Conservation (phyloP, 2,797 vertebrate genomes). For the Oreochromis grahami region DNA sequence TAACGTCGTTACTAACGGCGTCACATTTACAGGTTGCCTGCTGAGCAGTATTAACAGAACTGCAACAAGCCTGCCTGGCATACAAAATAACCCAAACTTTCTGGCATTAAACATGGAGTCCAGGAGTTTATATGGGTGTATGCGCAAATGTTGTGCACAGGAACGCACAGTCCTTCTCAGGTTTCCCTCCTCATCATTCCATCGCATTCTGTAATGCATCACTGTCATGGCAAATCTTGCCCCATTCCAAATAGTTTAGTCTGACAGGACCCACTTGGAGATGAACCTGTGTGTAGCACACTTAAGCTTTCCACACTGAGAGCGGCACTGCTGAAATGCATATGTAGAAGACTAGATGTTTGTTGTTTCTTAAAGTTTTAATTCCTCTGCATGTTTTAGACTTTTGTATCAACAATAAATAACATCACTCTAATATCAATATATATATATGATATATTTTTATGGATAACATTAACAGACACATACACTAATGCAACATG, state of each 20-base stretch:
- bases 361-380: neutral
- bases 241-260: conserved; percentile 40
- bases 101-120: neutral
- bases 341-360: neutral
- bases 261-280: conserved; percentile 47
- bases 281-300: neutral
- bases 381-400: neutral
- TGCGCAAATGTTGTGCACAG: neutral
- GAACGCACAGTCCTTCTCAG: conserved; percentile 23
- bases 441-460: neutral
- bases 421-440: neutral
- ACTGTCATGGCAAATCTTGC: conserved; percentile 40
- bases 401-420: neutral
- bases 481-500: neutral
- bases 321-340: neutral
- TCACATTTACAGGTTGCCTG: neutral
- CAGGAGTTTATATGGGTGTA: neutral
- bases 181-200: conserved; percentile 56
- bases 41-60: neutral
- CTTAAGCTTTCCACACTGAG: neutral
- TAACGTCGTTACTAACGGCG: too few species aligned
- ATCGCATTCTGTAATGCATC: conserved; percentile 54
- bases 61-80: neutral
- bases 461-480: neutral
- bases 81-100: neutral